Percentiles rank a stretch among this genome's conserved stretches.
Conservation (phyloP, 2,888 invertebrate genomes). For the Stenurella melanura region DNA sequence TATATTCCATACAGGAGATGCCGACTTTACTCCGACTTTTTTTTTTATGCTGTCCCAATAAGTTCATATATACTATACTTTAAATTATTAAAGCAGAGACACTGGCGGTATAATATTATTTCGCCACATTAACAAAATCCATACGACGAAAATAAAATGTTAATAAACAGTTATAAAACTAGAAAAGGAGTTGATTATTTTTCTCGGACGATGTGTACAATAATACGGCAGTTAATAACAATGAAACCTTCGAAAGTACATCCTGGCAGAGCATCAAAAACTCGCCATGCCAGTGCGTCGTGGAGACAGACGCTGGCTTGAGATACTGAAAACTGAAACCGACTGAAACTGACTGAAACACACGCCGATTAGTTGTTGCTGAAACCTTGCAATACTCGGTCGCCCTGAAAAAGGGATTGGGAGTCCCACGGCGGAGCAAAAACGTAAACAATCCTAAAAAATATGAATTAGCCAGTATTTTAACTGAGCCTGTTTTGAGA, state of each 20-base stretch:
- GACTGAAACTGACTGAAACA: conserved; percentile 39
- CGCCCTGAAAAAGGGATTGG: conserved; percentile 37
- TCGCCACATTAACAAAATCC: no score
- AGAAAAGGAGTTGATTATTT: not conserved
- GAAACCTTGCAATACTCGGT: conserved; percentile 45
- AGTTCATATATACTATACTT: no score
- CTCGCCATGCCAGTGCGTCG: not conserved
- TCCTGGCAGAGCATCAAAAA: conserved; percentile 27
- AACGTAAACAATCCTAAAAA: conserved; percentile 15
- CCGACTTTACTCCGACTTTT: no score
- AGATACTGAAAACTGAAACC: conserved; percentile 38
- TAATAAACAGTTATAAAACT: no score
- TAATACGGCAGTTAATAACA: not conserved
- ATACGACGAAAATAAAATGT: no score
- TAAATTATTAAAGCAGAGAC: no score
- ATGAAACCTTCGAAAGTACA: not conserved
- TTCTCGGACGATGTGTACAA: not conserved
- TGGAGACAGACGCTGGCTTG: conserved; percentile 9
- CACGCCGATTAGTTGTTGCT: conserved; percentile 50
- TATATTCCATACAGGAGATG: no score
- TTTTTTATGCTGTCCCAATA: no score
- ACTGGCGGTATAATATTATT: no score
- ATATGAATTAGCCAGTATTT: not conserved
- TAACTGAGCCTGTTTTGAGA: not conserved
- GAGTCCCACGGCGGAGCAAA: conserved; percentile 13